Conservation (phyloP, 2,797 vertebrate genomes). For the Bryconaethiops microstoma region DNA sequence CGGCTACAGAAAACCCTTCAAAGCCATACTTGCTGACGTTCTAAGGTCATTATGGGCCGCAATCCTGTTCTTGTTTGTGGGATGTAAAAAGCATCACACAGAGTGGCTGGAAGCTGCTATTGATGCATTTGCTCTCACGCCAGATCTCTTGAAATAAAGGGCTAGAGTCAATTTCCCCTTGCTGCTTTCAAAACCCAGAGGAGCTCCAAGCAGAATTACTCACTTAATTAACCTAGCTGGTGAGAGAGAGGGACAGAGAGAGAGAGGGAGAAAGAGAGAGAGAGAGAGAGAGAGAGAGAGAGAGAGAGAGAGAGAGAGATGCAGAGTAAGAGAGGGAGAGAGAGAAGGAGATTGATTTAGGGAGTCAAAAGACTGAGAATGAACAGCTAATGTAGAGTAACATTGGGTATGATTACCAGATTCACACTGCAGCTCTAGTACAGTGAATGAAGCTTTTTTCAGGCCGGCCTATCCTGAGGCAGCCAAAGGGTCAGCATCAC, state of each 20-base stretch:
- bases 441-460: slow-evolving; percentile 28
- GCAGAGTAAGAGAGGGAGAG: slow-evolving; percentile 4
- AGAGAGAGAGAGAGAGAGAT: slow-evolving; percentile 26
- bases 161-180: slow-evolving; percentile 57
- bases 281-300: slow-evolving; percentile 2
- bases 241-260: slow-evolving; percentile 12
- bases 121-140: slow-evolving; percentile 51
- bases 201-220: slow-evolving; percentile 59
- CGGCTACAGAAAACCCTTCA: slow-evolving; percentile 38
- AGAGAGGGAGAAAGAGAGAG: slow-evolving; percentile 32
- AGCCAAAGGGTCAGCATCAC: slow-evolving; percentile 29
- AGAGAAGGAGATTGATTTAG: slow-evolving; percentile 34
- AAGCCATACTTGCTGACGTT: slow-evolving; percentile 38
- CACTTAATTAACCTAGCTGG: slow-evolving; percentile 61
- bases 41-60: slow-evolving; percentile 38
- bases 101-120: slow-evolving; percentile 54
- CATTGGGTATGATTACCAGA: slow-evolving; percentile 38
- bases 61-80: slow-evolving; percentile 51
- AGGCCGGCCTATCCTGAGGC: slow-evolving; percentile 10
- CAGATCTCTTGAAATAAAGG: slow-evolving; percentile 60
- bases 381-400: slow-evolving; percentile 41
- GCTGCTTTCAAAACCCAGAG: slow-evolving; percentile 54
- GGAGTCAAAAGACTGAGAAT: slow-evolving; percentile 39
- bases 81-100: slow-evolving; percentile 44
- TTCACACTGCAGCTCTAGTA: not conserved